Evolutionary conservation across 2,113 vertebrate genomes (phyloP), one percentile per base, ranked within the genome.

Genomic region (Microtus ochrogaster): DNA sequence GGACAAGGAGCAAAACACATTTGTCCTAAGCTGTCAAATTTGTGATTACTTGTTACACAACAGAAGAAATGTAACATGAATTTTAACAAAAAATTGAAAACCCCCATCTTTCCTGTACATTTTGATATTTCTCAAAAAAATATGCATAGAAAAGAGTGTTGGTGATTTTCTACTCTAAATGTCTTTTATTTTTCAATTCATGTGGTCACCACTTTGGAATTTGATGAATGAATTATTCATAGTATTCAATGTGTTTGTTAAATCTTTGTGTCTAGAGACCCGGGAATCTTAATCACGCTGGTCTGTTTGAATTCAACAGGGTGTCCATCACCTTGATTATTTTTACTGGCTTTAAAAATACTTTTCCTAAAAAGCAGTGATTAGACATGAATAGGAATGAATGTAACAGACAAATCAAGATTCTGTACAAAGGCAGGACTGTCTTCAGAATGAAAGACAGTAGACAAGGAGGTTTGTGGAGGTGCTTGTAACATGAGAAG

Each of bases 221-320:
- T 91, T 83, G 47, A 9, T 58, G 85, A 90, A 92, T 84, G 47
- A 95, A 96, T 95, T 96, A 95, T 94, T 96, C 65, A 92, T 95
- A 72, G 17, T 3, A 87, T 22, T 96, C 93, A 79, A 88, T 78
- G 65, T 96, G 85, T 94, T 96, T 95, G 74, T 70, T 95, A 95
- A 96, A 90, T 8, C 74, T 96, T 81, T 90, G 76, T 95, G 65
- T 89, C 86, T 93, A 76, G 11, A 68, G 39, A 24, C 13, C 39
- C 33, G 58, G 83, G 65, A 82, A 93, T 90, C 26, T 41, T 94
- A 90, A 95, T 94, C 91, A 58, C 65, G 55, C 77, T 92, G 73
- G 79, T 90, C 74, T 3, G 2, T 92, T 97, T 74, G 21, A 49
- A 79, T 90, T 87, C 10, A 39, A 44, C 16, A 93, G 13, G 77